Evolutionary conservation across 2,797 vertebrate species (phyloP).

Genomic region (Anolis apletophallus): DNA sequence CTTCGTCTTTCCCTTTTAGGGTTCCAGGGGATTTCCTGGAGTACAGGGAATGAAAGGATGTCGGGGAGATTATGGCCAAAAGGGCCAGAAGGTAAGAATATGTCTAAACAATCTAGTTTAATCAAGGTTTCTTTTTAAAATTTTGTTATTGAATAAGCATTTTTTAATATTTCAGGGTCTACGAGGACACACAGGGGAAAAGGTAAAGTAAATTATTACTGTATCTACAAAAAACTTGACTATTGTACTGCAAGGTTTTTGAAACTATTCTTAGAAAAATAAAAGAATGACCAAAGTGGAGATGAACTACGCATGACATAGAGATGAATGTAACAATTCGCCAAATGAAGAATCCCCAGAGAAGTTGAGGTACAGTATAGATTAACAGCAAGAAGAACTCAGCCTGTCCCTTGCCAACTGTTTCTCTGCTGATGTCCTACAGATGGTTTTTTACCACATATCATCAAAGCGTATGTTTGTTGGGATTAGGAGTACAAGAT

Average conservation of each 20-base stretch:
- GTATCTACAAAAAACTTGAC: not conserved
- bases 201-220: conserved; percentile 26
- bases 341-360: not conserved
- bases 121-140: not conserved
- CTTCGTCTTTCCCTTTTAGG: conserved; percentile 20
- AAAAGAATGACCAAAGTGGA: not conserved
- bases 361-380: not conserved
- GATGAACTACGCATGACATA: not conserved
- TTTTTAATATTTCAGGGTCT: conserved; percentile 42
- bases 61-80: conserved; percentile 33
- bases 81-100: conserved; percentile 46
- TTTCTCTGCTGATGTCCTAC: not conserved
- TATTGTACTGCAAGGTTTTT: not conserved
- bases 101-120: not conserved
- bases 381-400: not conserved
- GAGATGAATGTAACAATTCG: not conserved
- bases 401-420: not conserved
- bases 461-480: not conserved
- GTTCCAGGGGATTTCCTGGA: conserved; percentile 30
- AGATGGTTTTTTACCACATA: not conserved
- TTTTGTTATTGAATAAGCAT: not conserved
- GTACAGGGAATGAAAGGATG: conserved; percentile 26
- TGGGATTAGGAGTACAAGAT: too few relatives aligned
- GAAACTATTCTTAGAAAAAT: not conserved
- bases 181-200: not conserved